Base-by-base conservation (phyloP, 2,113 vertebrate species). In the Pantherophis guttatus region DNA sequence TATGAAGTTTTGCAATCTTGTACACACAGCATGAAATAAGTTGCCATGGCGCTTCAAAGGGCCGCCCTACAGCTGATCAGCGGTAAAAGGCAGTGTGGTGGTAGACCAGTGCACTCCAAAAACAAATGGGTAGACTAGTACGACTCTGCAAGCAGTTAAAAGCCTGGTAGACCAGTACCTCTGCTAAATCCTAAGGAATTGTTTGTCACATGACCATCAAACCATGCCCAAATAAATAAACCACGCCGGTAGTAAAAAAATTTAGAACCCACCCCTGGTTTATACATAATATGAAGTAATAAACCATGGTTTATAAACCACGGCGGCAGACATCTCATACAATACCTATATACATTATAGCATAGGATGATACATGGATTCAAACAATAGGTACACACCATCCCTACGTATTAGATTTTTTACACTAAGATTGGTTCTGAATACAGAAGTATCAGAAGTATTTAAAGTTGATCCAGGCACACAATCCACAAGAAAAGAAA, bases 361-460 rank as follows among this genome's bases (percentile, higher is more conserved):
- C 75, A 39, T 81, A 39, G 70, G 33, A 19, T 81, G 70, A 19
- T 19, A 21, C 17, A 19, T 39, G 33, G 39, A 81, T 81, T 81
- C 33, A 39, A 81, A 81, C 75, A 19, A 21, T 21, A 81, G 8
- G 75, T 81, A 44, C 17, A 39, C 33, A 44, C 75, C 3, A 7
- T 81, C 17, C 33, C 3, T 9, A 21, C 2, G 0, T 81, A 81
- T 44, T 44, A 17, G 33, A 81, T 17, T 39, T 81, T 81, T 81
- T 39, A 21, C 8, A 39, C 3, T 81, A 19, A 39, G 17, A 21
- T 21, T 44, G 33, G 33, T 33, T 44, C 17, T 39, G 17, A 39
- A 19, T 44, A 21, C 33, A 39, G 33, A 81, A 81, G 1, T 21
- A 44, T 81, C 15, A 39, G 96, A 96, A 90, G 95, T 70, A 44